These are phyloP conservation scores for Hemaris fuciformis DNA, from an alignment of 2,888 invertebrate genomes.

Conservation along the genomic window DNA sequence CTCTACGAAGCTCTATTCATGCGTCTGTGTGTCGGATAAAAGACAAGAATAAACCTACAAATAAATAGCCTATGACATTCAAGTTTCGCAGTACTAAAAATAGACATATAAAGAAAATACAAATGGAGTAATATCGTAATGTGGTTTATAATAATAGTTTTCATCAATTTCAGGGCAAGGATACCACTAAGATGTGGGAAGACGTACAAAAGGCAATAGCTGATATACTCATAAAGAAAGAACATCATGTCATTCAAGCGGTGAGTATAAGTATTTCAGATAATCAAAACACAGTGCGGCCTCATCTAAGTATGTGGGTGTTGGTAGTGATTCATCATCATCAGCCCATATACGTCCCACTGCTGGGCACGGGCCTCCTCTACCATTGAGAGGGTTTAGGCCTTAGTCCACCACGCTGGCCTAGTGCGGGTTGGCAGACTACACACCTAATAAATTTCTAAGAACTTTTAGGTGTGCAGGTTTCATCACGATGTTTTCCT, in stretches of 20 bases:
- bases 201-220: slow-evolving; percentile 90
- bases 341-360: too few species aligned
- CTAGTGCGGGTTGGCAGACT: too few species aligned
- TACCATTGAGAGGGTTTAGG: too few species aligned
- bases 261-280: slow-evolving; percentile 54
- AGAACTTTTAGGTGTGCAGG: too few species aligned
- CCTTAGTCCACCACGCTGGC: too few species aligned
- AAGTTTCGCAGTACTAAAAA: background rate
- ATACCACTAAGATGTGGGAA: slow-evolving; percentile 89
- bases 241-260: slow-evolving; percentile 84
- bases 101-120: background rate
- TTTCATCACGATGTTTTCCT: too few species aligned
- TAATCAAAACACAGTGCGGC: background rate
- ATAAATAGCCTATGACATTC: too few species aligned
- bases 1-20: too few species aligned
- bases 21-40: background rate
- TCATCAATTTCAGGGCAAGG: slow-evolving; percentile 78
- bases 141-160: background rate
- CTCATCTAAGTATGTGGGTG: too few species aligned
- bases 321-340: too few species aligned
- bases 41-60: background rate
- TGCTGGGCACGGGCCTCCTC: too few species aligned
- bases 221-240: slow-evolving; percentile 86
- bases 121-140: background rate
- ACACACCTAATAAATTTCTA: too few species aligned